Base-by-base conservation (phyloP, 2,113 vertebrate species). In the Paraplagusia blochii region DNA sequence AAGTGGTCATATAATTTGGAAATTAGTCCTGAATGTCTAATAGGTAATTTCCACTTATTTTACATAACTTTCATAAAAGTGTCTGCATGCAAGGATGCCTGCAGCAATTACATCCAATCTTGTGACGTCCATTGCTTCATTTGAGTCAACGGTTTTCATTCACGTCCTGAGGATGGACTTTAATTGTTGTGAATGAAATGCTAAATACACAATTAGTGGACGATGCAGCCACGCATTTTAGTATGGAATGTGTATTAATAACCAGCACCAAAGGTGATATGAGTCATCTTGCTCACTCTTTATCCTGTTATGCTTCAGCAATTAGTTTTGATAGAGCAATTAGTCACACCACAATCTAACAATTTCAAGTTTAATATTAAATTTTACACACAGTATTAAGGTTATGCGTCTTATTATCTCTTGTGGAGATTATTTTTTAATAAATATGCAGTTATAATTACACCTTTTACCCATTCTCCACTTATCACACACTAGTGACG, bases 121-220 rank as follows among this genome's bases (percentile, higher is more conserved):
- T 80, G 79, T 81, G 48, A 57, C 16, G 66, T 36, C 19, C 2
- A 8, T 65, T 64, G 3, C 22, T 72, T 80, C 77, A 87, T 83
- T 87, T 79, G 81, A 80, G 61, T 79, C 58, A 61, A 53, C 44
- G 52, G 16, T 51, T 66, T 75, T 83, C 76, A 83, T 83, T 85
- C 77, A 86, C 63, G 59, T 75, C 75, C 74, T 53, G 36, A 63
- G 47, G 58, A 79, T 66, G 18, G 59, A 34, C 29, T 65, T 7
- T 77, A 83, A 85, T 87, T 69, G 62, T 67, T 79, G 55, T 84
- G 64, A 81, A 83, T 80, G 74, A 59, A 36, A 74, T 61, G 74
- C 58, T 73, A 14, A 76, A 81, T 81, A 77, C 73, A 76, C 50
- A 84, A 82, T 85, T 84, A 84, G 54, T 22, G 22, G 36, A 78